Base-by-base conservation (phyloP, 2,113 vertebrate species). In the Coptodon bakossiorum region DNA sequence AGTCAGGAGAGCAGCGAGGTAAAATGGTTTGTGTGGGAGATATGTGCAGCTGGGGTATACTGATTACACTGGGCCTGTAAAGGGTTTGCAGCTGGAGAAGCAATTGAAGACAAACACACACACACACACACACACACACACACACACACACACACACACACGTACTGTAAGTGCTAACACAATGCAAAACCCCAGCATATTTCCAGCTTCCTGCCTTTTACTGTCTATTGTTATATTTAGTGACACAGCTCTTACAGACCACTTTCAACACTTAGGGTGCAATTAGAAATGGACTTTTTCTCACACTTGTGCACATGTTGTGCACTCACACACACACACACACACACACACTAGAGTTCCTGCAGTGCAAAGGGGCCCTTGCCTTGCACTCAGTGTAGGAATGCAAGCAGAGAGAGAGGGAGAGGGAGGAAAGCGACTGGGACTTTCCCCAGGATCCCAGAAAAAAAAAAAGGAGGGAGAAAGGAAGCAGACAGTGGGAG, bases 401-500 rank as follows among this genome's bases (percentile, higher is more conserved):
- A 94, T 92, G 91, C 85, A 93, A 85, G 19, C 71, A 82, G 63
- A 84, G 83, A 38, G 87, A 80, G 73, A 82, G 78, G 43, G 83
- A 80, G 83, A 59, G 52, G 43, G 50, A 52, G 31, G 80, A 82
- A 83, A 85, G 85, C 2, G 59, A 89, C 76, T 71, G 95, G 95
- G 95, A 95, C 93, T 96, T 96, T 95, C 94, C 94, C 94, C 92
- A 92, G 94, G 94, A 94, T 95, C 89, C 54, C 52, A 91, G 90
- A 91, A 87, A 22, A 84, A 93, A 38, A 61, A 66, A 66, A 66
- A 63, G 61, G 92, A 94, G 90, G 91, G 93, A 93, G 93, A 94
- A 88, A 95, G 94, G 94, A 95, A 95, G 93, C 94, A 95, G 93
- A 95, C 94, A 96, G 92, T 93, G 94, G 92, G 94, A 95, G 94